Percentiles rank a stretch among this genome's conserved stretches.
These are phyloP conservation scores for Manduca sexta DNA, from an alignment of 1,140 invertebrate species.

Conservation along the genomic window DNA sequence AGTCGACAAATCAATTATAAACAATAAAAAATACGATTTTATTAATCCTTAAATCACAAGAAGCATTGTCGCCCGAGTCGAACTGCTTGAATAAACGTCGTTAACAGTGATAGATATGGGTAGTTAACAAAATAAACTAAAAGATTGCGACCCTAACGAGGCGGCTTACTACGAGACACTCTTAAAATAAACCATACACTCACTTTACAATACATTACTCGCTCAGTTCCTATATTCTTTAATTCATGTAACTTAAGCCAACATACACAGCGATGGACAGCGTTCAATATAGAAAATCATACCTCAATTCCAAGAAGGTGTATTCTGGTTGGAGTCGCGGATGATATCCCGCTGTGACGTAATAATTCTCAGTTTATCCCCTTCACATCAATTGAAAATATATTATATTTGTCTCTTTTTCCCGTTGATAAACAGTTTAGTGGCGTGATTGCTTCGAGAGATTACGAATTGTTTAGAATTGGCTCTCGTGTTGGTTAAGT, in stretches of 20 bases:
- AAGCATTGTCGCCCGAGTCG: conserved; percentile 29
- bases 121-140: conserved; percentile 71
- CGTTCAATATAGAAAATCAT: too few relatives aligned
- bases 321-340: conserved; percentile 9
- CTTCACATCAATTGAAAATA: conserved; percentile 50
- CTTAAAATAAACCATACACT: neutral
- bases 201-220: neutral
- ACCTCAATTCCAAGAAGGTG: neutral
- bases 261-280: too few relatives aligned
- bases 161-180: conserved; percentile 23
- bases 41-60: conserved; percentile 1
- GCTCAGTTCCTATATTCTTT: neutral
- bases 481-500: neutral
- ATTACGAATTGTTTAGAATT: conserved; percentile 18
- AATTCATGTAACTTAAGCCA: neutral
- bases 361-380: conserved; percentile 63
- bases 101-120: conserved; percentile 71
- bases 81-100: conserved; percentile 71
- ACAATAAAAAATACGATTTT: neutral
- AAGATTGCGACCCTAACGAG: conserved; percentile 57
- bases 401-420: conserved; percentile 51
- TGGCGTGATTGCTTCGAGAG: conserved; percentile 24
- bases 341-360: conserved; percentile 65
- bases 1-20: too few relatives aligned
- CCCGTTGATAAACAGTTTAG: conserved; percentile 59